Evolutionary conservation across 2,113 vertebrate genomes (phyloP).

Genomic region (Centropristis striata): DNA sequence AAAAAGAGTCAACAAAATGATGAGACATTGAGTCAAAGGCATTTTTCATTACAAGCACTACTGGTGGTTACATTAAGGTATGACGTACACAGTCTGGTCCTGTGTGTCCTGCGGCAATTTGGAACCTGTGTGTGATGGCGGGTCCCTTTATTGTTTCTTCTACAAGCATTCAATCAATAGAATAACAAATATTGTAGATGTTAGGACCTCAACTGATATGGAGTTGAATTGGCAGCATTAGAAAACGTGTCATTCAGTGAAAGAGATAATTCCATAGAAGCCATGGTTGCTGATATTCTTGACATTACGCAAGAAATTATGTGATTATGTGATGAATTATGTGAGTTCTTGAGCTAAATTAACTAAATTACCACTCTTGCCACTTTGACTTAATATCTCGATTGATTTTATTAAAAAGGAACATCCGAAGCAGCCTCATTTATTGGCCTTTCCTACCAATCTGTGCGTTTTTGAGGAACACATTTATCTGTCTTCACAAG

Average conservation of each 20-base stretch:
- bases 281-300: conserved; percentile 12
- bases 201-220: background rate
- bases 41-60: conserved; percentile 45
- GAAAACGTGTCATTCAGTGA: background rate
- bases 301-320: conserved; percentile 7
- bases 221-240: background rate
- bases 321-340: conserved; percentile 23
- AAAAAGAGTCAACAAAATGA: conserved; percentile 42
- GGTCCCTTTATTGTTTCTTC: conserved; percentile 23
- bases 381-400: conserved; percentile 39
- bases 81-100: conserved; percentile 8
- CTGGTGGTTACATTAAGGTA: conserved; percentile 42
- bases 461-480: conserved; percentile 26
- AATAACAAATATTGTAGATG: no score
- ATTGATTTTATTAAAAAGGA: conserved; percentile 31
- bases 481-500: background rate
- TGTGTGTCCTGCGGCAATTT: conserved; percentile 42
- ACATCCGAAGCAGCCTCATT: conserved; percentile 3
- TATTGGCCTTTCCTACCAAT: conserved; percentile 8
- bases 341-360: conserved; percentile 27
- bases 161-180: background rate
- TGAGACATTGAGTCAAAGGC: conserved; percentile 26
- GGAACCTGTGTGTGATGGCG: conserved; percentile 9
- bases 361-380: conserved; percentile 32
- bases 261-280: conserved; percentile 1